Evolutionary conservation across 2,888 invertebrate genomes (phyloP), one percentile per base, ranked within the genome.

Genomic region (Thera obeliscata): DNA sequence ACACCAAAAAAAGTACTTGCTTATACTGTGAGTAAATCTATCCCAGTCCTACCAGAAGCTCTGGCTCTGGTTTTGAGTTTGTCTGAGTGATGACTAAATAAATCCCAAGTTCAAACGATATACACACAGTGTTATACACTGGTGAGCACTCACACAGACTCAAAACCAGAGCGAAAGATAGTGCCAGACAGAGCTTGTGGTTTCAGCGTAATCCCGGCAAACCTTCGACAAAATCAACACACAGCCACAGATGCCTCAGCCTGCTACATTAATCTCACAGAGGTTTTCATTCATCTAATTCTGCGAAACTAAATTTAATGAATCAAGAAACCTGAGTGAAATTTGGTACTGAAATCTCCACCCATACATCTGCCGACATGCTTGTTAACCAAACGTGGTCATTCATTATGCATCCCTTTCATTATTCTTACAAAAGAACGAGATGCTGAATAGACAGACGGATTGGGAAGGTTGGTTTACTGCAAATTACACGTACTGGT

Each of bases 331-430:
- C 36, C 35, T n/a, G n/a, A 38, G 41, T n/a, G 1, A 41, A 12
- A 56, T 55, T 56, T n/a, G 56, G 41, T 41, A 56, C 56, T 56
- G 12, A 41, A 36, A 36, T 56, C 41, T 41, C 41, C 56, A 41
- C 38, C 36, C 41, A 12, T 41, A 56, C 56, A 54, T 33, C 43
- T 46, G 48, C 48, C 46, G 35, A 35, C 48, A n/a, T 38, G 35
- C 49, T 36, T 43, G 54, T 56, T 46, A 46, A 12, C 12, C 56
- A 36, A 66, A 55, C 59, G 48, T 41, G 64, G 66, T 60, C 58
- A 71, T 71, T 67, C 56, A 70, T 71, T 70, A 71, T 74, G 66
- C 70, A 71, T 74, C 73, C 64, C 58, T 74, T 68, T 74, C 69
- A 74, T 70, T 70, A 70, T 62, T 35, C 46, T 22, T 52, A 67